A percentile compares a stretch with the other conserved stretches of the same genome.
Conservation (phyloP, 2,888 invertebrate species). For the Hedychridium roseum region DNA sequence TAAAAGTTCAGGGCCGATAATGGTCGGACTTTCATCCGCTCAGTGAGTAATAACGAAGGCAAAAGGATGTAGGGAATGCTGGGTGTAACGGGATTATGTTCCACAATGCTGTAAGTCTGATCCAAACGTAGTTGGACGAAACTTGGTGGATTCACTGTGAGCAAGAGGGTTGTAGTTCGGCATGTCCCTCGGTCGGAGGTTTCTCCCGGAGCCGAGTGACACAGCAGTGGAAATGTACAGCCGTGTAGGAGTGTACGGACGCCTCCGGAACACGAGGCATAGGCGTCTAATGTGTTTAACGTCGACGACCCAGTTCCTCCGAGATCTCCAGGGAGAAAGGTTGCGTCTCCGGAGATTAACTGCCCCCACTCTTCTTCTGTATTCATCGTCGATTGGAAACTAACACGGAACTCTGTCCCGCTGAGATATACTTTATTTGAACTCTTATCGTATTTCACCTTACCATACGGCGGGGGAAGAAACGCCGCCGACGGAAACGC, state of each 20-base stretch:
- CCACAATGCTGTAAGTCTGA: too few species aligned
- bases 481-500: neutral
- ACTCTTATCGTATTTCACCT: neutral
- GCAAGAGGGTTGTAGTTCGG: too few species aligned
- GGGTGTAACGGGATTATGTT: too few species aligned
- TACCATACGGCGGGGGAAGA: neutral
- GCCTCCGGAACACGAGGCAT: constrained; percentile 20
- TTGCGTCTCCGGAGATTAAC: constrained; percentile 13
- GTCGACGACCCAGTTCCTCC: constrained; percentile 32
- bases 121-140: too few species aligned
- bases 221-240: constrained; percentile 27
- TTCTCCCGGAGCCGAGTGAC: constrained; percentile 16
- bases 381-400: constrained; percentile 23
- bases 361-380: constrained; percentile 10
- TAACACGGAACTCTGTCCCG: neutral
- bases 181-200: constrained; percentile 5
- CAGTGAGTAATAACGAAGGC: too few species aligned
- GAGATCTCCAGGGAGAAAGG: constrained; percentile 25
- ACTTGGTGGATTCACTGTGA: too few species aligned
- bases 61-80: too few species aligned
- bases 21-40: too few species aligned
- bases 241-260: constrained; percentile 16
- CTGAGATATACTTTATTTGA: neutral
- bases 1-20: too few species aligned
- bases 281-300: constrained; percentile 27